Evolutionary conservation across 1,140 invertebrate species (phyloP).

Genomic region (Calliopsis andreniformis): DNA sequence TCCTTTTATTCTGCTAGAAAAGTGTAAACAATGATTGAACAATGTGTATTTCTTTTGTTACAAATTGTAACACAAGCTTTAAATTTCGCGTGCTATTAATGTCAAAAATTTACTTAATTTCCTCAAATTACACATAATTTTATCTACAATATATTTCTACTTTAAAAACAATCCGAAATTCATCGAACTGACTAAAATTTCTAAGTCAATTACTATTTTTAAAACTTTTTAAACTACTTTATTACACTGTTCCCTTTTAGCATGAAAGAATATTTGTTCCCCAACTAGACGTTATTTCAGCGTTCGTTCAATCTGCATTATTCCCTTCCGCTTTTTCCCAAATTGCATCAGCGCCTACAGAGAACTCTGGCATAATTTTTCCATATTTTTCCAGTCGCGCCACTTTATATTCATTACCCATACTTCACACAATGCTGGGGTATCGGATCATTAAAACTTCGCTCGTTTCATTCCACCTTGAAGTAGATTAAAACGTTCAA

Average conservation of each 20-base stretch:
- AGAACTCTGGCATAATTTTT: slow-evolving; percentile 11
- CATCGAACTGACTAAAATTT: too few relatives aligned
- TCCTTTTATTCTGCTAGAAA: too few relatives aligned
- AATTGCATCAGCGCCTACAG: not conserved
- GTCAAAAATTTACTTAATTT: too few relatives aligned
- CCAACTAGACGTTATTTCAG: not conserved
- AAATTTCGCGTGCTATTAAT: too few relatives aligned
- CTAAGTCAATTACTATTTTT: too few relatives aligned
- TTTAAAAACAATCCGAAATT: too few relatives aligned
- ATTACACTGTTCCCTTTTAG: not conserved
- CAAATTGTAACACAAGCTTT: too few relatives aligned
- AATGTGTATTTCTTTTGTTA: too few relatives aligned
- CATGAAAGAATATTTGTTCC: not conserved
- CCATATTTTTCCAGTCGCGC: not conserved
- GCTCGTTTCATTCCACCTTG: too few relatives aligned
- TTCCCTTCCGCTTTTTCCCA: not conserved
- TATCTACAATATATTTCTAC: too few relatives aligned
- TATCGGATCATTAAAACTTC: slow-evolving; percentile 16
- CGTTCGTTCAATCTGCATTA: not conserved
- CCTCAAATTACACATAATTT: too few relatives aligned
- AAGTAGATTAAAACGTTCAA: not conserved
- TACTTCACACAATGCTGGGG: not conserved
- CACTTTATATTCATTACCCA: slow-evolving; percentile 25
- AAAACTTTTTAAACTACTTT: not conserved
- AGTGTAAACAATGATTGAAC: too few relatives aligned